Conservation (phyloP, 64 coral and sea anemone species). For the Porites australiensis region DNA sequence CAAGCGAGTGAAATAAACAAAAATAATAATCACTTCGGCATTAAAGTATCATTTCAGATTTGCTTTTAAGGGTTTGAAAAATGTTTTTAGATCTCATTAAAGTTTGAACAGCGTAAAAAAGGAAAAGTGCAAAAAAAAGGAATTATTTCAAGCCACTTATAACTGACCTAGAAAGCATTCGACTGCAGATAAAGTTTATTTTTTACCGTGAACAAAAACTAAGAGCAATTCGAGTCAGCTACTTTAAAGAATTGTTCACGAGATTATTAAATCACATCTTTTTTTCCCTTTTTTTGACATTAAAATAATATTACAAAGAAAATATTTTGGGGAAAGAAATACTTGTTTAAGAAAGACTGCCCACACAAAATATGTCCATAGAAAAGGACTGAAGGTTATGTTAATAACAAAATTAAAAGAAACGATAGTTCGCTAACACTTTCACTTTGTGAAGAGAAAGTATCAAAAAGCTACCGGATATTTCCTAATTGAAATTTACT, state of each 20-base stretch:
- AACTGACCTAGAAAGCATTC: not conserved
- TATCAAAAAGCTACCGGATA: constrained; percentile 77
- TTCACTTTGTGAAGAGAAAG: constrained; percentile 39
- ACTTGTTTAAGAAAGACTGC: not conserved
- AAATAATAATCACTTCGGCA: not conserved
- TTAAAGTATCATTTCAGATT: not conserved
- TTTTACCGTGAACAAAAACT: not conserved
- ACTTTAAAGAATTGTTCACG: not conserved
- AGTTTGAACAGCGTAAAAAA: constrained; percentile 25
- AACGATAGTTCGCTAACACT: constrained; percentile 15
- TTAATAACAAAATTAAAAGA: not conserved
- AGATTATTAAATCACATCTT: not conserved
- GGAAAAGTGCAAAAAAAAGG: constrained; percentile 21
- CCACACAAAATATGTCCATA: not conserved
- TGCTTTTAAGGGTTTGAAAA: not conserved
- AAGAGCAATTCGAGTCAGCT: too few species aligned
- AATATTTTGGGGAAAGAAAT: not conserved
- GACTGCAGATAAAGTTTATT: not conserved
- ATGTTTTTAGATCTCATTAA: constrained; percentile 54
- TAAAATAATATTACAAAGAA: too few species aligned
- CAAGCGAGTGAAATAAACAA: constrained; percentile 4
- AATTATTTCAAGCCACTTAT: not conserved
- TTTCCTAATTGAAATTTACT: constrained; percentile 93
- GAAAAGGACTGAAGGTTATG: not conserved
- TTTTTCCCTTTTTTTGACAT: not conserved